phyloP scores from a whole-genome alignment of 2,113 vertebrate genomes.

The Zosterops pallidus region DNA sequence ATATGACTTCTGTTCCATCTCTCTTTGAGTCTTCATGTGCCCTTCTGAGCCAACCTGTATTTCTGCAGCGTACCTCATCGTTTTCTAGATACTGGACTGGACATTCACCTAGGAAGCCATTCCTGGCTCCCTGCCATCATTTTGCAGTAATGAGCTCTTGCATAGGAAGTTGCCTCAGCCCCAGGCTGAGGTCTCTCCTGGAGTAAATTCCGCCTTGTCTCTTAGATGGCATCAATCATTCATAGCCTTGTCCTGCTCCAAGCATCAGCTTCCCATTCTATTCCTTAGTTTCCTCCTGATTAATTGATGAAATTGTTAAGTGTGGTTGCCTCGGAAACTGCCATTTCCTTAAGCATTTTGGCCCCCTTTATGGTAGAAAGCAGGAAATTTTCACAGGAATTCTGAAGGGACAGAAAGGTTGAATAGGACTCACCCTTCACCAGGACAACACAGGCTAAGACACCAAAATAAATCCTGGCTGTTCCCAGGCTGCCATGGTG shows the following conservation, averaged over 20 bases:
- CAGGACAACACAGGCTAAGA: neutral
- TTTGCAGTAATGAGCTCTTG: neutral
- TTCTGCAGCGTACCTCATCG: neutral
- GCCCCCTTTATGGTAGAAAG: neutral
- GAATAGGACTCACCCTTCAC: neutral
- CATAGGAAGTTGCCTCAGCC: conserved; percentile 1
- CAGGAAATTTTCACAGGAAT: conserved; percentile 20
- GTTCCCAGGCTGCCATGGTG: neutral
- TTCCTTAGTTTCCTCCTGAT: conserved; percentile 39
- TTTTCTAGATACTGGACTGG: neutral
- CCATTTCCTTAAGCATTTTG: conserved; percentile 24
- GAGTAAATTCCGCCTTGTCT: neutral
- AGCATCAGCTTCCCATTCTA: conserved; percentile 50
- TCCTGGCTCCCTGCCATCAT: conserved; percentile 1
- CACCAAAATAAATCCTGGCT: neutral
- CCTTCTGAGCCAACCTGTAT: neutral
- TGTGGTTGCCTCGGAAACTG: conserved; percentile 1
- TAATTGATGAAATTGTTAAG: conserved; percentile 47
- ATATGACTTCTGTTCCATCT: neutral
- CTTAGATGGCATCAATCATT: conserved; percentile 35
- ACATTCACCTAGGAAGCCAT: neutral
- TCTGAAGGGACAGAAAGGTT: neutral
- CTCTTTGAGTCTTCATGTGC: neutral
- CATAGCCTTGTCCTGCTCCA: neutral
- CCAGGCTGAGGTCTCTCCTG: neutral